Conservation (phyloP, 2,797 vertebrate genomes). For the Acanthurus tractus region DNA sequence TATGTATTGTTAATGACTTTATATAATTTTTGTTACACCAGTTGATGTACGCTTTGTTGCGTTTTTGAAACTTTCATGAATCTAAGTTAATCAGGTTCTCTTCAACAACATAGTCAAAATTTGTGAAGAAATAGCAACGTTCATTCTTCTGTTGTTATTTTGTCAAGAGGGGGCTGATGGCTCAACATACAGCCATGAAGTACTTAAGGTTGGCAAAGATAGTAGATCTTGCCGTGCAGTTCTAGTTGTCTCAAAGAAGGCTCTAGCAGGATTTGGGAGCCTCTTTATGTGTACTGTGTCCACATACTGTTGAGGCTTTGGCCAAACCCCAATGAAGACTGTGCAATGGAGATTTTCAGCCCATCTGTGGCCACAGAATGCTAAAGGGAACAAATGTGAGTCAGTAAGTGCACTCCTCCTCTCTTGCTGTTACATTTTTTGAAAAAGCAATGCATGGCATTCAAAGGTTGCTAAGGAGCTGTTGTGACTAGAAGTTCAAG, state of each 20-base stretch:
- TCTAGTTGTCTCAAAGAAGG: slow-evolving; percentile 16
- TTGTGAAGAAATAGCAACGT: not conserved
- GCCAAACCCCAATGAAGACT: slow-evolving; percentile 36
- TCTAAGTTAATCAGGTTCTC: not conserved
- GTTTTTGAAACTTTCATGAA: not conserved
- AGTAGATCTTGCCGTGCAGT: not conserved
- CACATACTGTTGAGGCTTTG: slow-evolving; percentile 41
- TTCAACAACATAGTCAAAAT: slow-evolving; percentile 2
- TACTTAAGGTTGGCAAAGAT: slow-evolving; percentile 4
- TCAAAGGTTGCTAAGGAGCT: not conserved
- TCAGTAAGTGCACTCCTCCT: not conserved
- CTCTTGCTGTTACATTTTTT: slow-evolving; percentile 3
- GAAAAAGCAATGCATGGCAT: not conserved
- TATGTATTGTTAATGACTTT: too few relatives aligned
- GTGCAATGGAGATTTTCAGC: slow-evolving; percentile 40
- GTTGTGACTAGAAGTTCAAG: slow-evolving; percentile 1
- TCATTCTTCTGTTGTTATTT: not conserved
- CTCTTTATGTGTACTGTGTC: slow-evolving; percentile 46
- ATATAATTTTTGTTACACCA: too few relatives aligned
- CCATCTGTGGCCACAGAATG: slow-evolving; percentile 47
- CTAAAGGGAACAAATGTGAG: slow-evolving; percentile 32
- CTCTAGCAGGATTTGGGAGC: slow-evolving; percentile 39
- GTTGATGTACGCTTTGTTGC: too few relatives aligned
- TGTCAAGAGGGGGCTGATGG: not conserved
- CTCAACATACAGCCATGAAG: not conserved